Conservation (phyloP, 2,113 vertebrate species). For the Oreamnos americanus region DNA sequence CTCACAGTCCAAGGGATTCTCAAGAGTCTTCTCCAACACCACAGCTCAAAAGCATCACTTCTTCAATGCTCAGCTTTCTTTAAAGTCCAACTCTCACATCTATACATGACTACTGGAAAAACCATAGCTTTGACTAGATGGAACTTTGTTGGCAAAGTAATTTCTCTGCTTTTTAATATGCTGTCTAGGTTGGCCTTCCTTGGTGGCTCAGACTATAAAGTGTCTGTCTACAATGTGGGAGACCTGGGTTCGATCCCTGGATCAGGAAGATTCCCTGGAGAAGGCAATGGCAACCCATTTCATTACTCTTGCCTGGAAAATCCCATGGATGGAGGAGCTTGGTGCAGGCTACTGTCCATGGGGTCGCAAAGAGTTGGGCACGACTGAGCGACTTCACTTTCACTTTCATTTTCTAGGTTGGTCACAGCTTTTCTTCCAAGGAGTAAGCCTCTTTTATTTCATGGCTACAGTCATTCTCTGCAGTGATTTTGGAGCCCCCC, state of each 20-base stretch:
- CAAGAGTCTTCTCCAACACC: background rate
- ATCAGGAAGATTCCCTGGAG: too few species aligned
- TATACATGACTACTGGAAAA: background rate
- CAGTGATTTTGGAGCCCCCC: background rate
- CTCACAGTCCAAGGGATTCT: background rate
- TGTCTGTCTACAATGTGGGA: too few species aligned
- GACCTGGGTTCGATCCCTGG: too few species aligned
- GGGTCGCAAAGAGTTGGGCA: too few species aligned
- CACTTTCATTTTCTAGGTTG: background rate
- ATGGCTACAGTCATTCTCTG: background rate
- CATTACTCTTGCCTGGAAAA: too few species aligned
- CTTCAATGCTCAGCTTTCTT: background rate
- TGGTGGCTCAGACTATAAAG: too few species aligned
- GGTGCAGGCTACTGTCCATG: too few species aligned
- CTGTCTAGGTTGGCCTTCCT: background rate
- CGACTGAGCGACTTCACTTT: too few species aligned
- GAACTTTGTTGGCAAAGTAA: background rate
- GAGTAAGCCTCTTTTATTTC: background rate
- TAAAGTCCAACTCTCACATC: background rate
- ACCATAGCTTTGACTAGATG: background rate
- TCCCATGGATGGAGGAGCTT: too few species aligned
- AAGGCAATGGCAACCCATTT: too few species aligned
- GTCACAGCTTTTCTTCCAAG: background rate
- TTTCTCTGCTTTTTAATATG: background rate
- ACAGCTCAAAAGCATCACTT: background rate